These are phyloP conservation scores for Pangasius mekongensis DNA, from an alignment of 2,797 vertebrate species.

Conservation along the genomic window DNA sequence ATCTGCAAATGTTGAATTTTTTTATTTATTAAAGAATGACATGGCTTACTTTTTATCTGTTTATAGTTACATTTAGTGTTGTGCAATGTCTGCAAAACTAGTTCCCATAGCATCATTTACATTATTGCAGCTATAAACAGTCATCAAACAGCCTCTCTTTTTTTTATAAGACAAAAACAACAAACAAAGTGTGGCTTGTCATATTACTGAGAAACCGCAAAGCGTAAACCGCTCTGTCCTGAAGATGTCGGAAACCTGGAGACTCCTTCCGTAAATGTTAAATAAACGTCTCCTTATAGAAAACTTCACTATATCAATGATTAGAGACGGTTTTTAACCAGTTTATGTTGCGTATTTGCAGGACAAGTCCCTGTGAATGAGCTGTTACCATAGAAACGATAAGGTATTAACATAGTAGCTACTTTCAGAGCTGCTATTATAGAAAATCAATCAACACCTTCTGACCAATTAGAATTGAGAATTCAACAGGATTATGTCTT, in stretches of 20 bases:
- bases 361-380: neutral
- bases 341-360: neutral
- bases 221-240: neutral
- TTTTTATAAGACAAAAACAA: too few species aligned
- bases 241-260: neutral
- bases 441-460: neutral
- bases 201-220: neutral
- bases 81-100: neutral
- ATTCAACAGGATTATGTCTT: neutral
- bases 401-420: neutral
- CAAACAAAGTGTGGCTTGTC: too few species aligned
- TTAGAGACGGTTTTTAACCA: neutral
- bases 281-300: neutral
- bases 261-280: neutral
- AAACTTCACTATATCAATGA: neutral
- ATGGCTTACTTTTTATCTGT: slow-evolving; percentile 65
- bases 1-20: neutral
- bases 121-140: neutral
- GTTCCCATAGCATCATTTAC: neutral
- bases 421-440: neutral
- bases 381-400: neutral
- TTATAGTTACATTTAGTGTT: slow-evolving; percentile 26
- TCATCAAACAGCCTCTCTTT: neutral
- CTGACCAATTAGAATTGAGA: neutral
- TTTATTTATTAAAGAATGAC: slow-evolving; percentile 65